Conservation (phyloP, 2,888 invertebrate genomes). For the Drosophila subquinaria region DNA sequence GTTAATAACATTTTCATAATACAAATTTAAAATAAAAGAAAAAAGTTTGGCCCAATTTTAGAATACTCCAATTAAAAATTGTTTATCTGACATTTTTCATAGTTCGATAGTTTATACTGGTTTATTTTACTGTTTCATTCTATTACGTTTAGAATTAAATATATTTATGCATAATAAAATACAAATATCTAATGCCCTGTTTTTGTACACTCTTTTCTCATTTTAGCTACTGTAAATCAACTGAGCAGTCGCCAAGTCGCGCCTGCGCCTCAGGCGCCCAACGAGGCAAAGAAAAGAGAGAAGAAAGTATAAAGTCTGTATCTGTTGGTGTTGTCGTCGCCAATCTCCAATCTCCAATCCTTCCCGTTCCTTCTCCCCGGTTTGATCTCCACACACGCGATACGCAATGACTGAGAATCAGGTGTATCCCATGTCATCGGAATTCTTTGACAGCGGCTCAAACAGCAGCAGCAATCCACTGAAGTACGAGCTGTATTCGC, state of each 20-base stretch:
- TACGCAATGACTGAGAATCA: slow-evolving; percentile 85
- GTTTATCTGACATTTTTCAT: no score
- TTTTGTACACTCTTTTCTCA: slow-evolving; percentile 5
- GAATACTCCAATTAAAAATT: no score
- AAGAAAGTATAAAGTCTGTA: neutral
- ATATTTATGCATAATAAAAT: slow-evolving; percentile 24
- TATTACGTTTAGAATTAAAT: slow-evolving; percentile 4
- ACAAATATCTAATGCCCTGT: slow-evolving; percentile 18
- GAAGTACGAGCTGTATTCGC: slow-evolving; percentile 83
- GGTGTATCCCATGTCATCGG: slow-evolving; percentile 85
- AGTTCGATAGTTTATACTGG: no score
- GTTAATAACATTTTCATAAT: no score
- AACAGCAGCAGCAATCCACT: slow-evolving; percentile 84
- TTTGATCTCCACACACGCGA: slow-evolving; percentile 15
- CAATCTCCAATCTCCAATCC: neutral
- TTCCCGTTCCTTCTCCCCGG: neutral
- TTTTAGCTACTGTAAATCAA: slow-evolving; percentile 56
- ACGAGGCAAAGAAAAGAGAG: neutral
- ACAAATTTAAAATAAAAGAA: no score
- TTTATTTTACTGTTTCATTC: no score
- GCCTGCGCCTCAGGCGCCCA: slow-evolving; percentile 51
- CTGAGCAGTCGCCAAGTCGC: slow-evolving; percentile 54
- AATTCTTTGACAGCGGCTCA: slow-evolving; percentile 85
- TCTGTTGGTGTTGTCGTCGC: neutral
- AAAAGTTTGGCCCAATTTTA: no score